phyloP scores from a whole-genome alignment of 1,140 invertebrate species.

The Drosophila burlai region DNA sequence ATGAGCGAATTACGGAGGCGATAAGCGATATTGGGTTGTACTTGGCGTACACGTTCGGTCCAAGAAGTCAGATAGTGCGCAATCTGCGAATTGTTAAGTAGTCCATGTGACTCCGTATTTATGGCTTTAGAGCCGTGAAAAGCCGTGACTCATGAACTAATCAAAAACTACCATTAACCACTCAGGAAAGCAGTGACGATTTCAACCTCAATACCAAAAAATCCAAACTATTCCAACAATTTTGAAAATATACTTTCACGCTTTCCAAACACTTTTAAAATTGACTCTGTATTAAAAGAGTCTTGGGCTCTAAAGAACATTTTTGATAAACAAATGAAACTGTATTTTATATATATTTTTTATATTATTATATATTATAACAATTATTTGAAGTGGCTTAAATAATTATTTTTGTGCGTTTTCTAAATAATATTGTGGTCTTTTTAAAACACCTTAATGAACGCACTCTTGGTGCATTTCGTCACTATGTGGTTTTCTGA shows the following conservation, averaged over 20 bases:
- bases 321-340: too few relatives aligned
- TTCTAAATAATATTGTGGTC: not conserved
- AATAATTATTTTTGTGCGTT: not conserved
- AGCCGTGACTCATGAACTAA: not conserved
- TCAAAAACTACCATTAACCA: not conserved
- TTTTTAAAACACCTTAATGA: not conserved
- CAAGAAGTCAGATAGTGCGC: not conserved
- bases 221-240: not conserved
- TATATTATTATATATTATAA: too few relatives aligned
- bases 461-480: not conserved
- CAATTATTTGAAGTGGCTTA: too few relatives aligned
- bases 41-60: not conserved
- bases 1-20: not conserved
- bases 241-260: not conserved
- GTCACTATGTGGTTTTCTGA: not conserved
- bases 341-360: too few relatives aligned
- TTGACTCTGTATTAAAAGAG: too few relatives aligned
- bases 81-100: not conserved
- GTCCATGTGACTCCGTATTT: constrained; percentile 5
- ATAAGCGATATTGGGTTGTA: not conserved
- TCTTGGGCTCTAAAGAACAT: too few relatives aligned
- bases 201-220: not conserved
- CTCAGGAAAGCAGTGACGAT: not conserved
- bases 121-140: not conserved
- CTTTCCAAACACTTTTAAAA: too few relatives aligned